Evolutionary conservation across 2,888 invertebrate species (phyloP), one percentile per base, ranked within the genome.

Genomic region (Meta bourneti): DNA sequence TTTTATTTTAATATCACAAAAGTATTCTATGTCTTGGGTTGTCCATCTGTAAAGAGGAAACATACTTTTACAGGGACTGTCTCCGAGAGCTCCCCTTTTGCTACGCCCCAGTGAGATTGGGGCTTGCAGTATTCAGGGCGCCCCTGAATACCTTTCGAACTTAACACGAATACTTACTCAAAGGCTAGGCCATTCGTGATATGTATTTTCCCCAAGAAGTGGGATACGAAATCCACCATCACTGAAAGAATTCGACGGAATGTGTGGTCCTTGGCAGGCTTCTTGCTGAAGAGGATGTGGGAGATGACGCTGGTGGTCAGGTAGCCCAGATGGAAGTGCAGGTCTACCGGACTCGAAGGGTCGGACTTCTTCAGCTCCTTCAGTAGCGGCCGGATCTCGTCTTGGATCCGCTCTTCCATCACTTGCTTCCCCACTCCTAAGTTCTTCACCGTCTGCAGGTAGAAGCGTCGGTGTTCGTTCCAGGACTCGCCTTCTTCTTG

Each of bases 401-500:
- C 84, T 34, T 83, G 89, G 11, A 92, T 72, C 0, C 69, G 13
- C 1, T 72, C 80, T 52, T 92, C 92, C 8, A 92, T 48, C 19
- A 83, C 89, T 0, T 80, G 54, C 48, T 84, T 92, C n/a, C 92
- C 92, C 48, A 92, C 89, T 0, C 94, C 94, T 54, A 96, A 96
- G 89, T 96, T 95, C 92, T 96, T 96, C 81, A 97, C 94, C 93
- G 97, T 96, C 94, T 96, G 96, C 93, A 97, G 94, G 0, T 96
- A 96, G 93, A 97, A 97, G 93, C 96, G 96, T 81, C 97, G 96
- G 93, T 96, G 96, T 91, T 96, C 96, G 79, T 95, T 95, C 97
- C 97, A 97, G 48, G 96, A 94, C 0, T 95, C 94, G 0, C 97
- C 97, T 89, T 97, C 97, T 0, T 96, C 95, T 93, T 97, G 97